Conservation (phyloP, 2,113 vertebrate species). For the Peromyscus californicus region DNA sequence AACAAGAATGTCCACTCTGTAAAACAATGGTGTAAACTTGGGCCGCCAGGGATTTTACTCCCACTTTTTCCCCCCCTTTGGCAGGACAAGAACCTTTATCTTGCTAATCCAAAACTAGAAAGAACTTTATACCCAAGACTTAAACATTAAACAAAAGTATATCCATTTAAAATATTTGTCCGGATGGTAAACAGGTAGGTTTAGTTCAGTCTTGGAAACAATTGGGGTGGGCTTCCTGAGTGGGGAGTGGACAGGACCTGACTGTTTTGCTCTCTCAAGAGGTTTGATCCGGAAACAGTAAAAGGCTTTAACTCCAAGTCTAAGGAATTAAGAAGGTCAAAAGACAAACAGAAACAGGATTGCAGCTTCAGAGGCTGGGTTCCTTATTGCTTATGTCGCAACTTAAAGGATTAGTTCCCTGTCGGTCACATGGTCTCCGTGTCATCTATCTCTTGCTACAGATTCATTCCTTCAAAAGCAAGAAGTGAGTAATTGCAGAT, state of each 20-base stretch:
- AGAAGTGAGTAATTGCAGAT: conserved; percentile 87
- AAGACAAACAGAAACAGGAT: not conserved
- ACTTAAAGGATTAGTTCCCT: conserved; percentile 52
- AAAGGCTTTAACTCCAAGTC: conserved; percentile 6
- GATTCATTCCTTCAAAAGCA: conserved; percentile 82
- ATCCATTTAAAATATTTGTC: conserved; percentile 36
- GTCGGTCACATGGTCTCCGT: conserved; percentile 15
- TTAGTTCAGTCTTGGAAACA: not conserved
- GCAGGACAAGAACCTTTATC: conserved; percentile 58
- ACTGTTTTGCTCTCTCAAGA: not conserved
- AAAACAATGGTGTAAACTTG: not conserved
- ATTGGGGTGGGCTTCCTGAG: not conserved
- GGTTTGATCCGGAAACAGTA: not conserved
- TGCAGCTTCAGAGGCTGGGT: not conserved
- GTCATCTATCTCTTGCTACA: conserved; percentile 3
- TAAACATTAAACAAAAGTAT: conserved; percentile 66
- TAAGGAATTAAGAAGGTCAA: not conserved
- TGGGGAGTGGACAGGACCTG: not conserved
- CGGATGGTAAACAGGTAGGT: not conserved
- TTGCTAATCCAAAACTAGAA: conserved; percentile 61
- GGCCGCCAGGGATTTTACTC: not conserved
- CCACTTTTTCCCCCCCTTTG: not conserved
- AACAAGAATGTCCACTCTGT: not conserved
- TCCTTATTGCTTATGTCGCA: conserved; percentile 39
- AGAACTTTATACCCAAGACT: conserved; percentile 56